Evolutionary conservation across 2,888 invertebrate species (phyloP).

Genomic region (Saturnia pavonia): DNA sequence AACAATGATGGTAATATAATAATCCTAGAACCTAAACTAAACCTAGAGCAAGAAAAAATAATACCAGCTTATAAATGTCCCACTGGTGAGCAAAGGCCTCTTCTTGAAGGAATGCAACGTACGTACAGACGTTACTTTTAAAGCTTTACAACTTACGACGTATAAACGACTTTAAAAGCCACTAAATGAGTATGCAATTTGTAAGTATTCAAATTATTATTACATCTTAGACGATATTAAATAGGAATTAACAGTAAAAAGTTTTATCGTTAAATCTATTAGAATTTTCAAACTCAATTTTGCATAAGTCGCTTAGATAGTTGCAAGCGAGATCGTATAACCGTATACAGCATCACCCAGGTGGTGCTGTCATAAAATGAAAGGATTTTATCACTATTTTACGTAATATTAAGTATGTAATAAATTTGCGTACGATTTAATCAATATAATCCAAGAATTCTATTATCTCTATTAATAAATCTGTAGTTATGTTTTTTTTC

Average conservation of each 20-base stretch:
- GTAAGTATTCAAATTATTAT: background rate
- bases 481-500: background rate
- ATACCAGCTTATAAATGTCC: too few species aligned
- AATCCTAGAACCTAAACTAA: too few species aligned
- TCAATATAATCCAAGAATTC: background rate
- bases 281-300: conserved; percentile 4
- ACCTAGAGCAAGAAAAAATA: too few species aligned
- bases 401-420: background rate
- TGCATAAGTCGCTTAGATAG: conserved; percentile 2
- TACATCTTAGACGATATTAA: background rate
- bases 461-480: background rate
- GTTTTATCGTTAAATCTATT: background rate
- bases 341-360: background rate
- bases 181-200: background rate
- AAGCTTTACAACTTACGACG: background rate
- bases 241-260: background rate
- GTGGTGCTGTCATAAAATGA: conserved; percentile 1
- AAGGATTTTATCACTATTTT: background rate
- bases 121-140: too few species aligned
- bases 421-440: background rate
- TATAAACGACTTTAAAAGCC: background rate
- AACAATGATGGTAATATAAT: too few species aligned
- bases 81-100: background rate
- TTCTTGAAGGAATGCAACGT: too few species aligned
- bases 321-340: background rate